A percentile compares a stretch with the other conserved stretches of the same genome.
phyloP scores from a whole-genome alignment of 2,888 invertebrate genomes.

The Pachymerium ferrugineum region DNA sequence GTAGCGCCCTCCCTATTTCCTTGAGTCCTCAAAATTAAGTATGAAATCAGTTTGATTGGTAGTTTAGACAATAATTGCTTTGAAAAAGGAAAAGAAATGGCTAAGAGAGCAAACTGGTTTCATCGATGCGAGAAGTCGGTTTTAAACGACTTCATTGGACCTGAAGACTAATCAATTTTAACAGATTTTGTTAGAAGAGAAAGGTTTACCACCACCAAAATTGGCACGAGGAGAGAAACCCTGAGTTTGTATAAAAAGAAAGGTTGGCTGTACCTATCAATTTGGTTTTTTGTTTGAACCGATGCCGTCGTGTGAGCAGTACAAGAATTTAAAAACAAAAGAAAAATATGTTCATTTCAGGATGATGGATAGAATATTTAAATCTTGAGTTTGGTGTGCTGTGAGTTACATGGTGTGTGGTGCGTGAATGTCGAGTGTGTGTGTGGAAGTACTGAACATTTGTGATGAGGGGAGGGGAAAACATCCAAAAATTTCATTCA shows the following conservation, averaged over 20 bases:
- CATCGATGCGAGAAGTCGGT: not conserved
- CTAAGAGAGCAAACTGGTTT: conserved; percentile 1
- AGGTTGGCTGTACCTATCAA: too few relatives aligned
- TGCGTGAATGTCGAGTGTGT: not conserved
- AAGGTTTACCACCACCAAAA: not conserved
- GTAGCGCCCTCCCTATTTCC: conserved; percentile 38
- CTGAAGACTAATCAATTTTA: not conserved
- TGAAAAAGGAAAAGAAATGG: too few relatives aligned
- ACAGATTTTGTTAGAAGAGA: too few relatives aligned
- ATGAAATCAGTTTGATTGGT: not conserved
- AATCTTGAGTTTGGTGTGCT: too few relatives aligned
- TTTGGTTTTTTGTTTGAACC: not conserved
- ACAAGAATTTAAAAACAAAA: not conserved
- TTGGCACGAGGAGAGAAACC: not conserved
- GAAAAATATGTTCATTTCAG: not conserved
- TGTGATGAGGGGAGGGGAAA: too few relatives aligned
- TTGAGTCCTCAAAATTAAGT: too few relatives aligned
- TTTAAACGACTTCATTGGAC: not conserved
- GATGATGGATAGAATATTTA: not conserved
- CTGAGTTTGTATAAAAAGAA: not conserved
- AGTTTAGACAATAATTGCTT: not conserved
- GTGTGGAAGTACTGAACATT: too few relatives aligned
- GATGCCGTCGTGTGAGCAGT: too few relatives aligned
- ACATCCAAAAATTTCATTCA: too few relatives aligned
- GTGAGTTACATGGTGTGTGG: too few relatives aligned